Percentiles rank a stretch among this genome's conserved stretches.
These are phyloP conservation scores for Drosophila affinis DNA, from an alignment of 2,888 invertebrate species.

Conservation along the genomic window DNA sequence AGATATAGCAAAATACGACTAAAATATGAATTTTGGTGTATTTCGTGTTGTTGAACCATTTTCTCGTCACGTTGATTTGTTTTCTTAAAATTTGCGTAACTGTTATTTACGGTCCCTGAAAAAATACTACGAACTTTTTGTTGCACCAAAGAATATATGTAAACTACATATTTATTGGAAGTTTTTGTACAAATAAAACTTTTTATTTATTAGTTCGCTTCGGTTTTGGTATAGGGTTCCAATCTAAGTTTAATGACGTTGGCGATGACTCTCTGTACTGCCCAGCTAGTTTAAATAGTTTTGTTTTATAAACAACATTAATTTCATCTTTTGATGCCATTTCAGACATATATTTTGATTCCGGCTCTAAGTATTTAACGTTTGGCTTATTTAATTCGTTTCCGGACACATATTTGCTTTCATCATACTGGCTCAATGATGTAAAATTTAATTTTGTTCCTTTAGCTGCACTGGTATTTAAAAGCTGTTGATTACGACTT, in stretches of 20 bases:
- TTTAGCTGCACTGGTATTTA: conserved; percentile 81
- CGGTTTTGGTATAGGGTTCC: conserved; percentile 84
- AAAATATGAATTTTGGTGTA: too few relatives aligned
- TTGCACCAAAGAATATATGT: conserved; percentile 8
- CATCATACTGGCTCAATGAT: conserved; percentile 51
- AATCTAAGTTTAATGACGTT: conserved; percentile 82
- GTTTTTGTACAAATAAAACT: conserved; percentile 16
- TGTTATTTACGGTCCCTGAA: too few relatives aligned
- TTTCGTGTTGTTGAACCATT: too few relatives aligned
- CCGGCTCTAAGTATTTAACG: conserved; percentile 12
- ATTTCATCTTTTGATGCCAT: conserved; percentile 11
- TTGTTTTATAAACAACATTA: conserved; percentile 79
- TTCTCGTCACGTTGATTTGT: too few relatives aligned
- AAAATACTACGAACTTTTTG: too few relatives aligned
- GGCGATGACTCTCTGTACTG: conserved; percentile 82
- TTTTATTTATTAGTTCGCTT: conserved; percentile 78
- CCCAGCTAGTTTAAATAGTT: conserved; percentile 76
- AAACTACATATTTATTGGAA: conserved; percentile 14
- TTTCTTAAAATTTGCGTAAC: too few relatives aligned
- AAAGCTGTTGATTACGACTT: conserved; percentile 81
- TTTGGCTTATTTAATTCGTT: conserved; percentile 40
- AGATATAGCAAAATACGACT: too few relatives aligned
- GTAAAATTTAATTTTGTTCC: conserved; percentile 64
- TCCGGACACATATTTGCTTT: conserved; percentile 25
- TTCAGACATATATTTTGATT: conserved; percentile 29